Evolutionary conservation across 2,888 invertebrate genomes (phyloP).

Genomic region (Agonopterix alstromeriana): DNA sequence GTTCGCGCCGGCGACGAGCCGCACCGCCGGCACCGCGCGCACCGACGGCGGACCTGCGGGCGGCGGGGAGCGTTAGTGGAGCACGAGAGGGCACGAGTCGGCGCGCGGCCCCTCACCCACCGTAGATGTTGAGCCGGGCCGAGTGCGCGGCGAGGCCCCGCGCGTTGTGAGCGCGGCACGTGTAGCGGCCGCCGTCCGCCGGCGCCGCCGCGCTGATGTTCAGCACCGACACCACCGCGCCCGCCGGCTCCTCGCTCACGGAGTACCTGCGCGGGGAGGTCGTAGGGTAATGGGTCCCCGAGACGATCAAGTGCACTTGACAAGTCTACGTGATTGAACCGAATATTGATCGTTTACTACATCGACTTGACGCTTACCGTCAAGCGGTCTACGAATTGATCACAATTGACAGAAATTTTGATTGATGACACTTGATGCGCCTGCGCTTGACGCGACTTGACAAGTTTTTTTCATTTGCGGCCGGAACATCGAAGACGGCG

Average conservation of each 20-base stretch:
- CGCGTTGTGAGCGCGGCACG: slow-evolving; percentile 84
- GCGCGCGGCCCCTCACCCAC: slow-evolving; percentile 45
- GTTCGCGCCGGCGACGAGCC: slow-evolving; percentile 86
- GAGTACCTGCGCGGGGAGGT: slow-evolving; percentile 75
- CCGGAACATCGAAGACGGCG: too few species aligned
- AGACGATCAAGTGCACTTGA: too few species aligned
- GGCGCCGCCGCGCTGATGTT: slow-evolving; percentile 84
- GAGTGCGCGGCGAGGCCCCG: slow-evolving; percentile 83
- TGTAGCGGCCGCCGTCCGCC: slow-evolving; percentile 89
- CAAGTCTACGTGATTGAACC: too few species aligned
- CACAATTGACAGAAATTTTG: too few species aligned
- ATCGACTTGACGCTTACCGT: too few species aligned
- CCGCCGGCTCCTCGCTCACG: slow-evolving; percentile 84
- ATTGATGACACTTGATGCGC: too few species aligned
- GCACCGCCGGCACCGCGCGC: slow-evolving; percentile 81
- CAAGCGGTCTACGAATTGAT: too few species aligned
- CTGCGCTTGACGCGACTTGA: too few species aligned
- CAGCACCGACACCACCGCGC: slow-evolving; percentile 87
- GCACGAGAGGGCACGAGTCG: too few species aligned
- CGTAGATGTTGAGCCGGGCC: slow-evolving; percentile 86
- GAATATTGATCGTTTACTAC: too few species aligned
- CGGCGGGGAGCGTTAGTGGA: background rate
- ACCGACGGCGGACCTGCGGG: slow-evolving; percentile 81
- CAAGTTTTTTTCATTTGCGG: too few species aligned
- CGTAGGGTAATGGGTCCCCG: too few species aligned